Evolutionary conservation across 1,140 invertebrate species (phyloP), one percentile per base, ranked within the genome.

Genomic region (Arion vulgaris): DNA sequence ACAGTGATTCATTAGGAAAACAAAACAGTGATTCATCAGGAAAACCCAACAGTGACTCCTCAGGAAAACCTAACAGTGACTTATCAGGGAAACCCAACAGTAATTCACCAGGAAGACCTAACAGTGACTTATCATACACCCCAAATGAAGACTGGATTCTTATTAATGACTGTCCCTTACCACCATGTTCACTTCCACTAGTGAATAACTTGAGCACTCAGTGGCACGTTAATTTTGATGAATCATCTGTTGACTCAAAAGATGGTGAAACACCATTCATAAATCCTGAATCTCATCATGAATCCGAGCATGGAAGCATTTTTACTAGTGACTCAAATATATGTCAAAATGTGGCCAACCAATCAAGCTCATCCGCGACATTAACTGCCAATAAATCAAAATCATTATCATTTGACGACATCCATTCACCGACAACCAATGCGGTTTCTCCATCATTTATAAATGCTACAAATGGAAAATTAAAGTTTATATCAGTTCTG

Each of bases 401-500:
- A 49, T 26, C 17, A 2, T 23, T 13, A 5, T 0, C 73, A 39
- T 28, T 36, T 39, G 9, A 32, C 7, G 7, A 68, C n/a, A 38
- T 4, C 15, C 17, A 11, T 0, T 26, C 28, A 2, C 51, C 49
- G 11, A n/a, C 32, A 28, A 13, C 39, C 15, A 49, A 13, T n/a
- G 1, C 38, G 4, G 19, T 78, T 23, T 62, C 51, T 15, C 76
- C 76, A 62, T 0, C 23, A n/a, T 17, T n/a, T 49, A 13, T 49
- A 51, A 77, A 57, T 36, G 2, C 51, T 9, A 34, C 23, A n/a
- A 68, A 78, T 32, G 57, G 76, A 23, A 78, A 66, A 66, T 36
- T 17, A 39, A 78, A 78, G 28, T 7, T 78, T 45, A 39, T 78
- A 15, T 78, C 76, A 34, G 53, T 41, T 36, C 19, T 76, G 32